Evolutionary conservation across 2,888 invertebrate species (phyloP).

Genomic region (Cylindroiulus punctatus): DNA sequence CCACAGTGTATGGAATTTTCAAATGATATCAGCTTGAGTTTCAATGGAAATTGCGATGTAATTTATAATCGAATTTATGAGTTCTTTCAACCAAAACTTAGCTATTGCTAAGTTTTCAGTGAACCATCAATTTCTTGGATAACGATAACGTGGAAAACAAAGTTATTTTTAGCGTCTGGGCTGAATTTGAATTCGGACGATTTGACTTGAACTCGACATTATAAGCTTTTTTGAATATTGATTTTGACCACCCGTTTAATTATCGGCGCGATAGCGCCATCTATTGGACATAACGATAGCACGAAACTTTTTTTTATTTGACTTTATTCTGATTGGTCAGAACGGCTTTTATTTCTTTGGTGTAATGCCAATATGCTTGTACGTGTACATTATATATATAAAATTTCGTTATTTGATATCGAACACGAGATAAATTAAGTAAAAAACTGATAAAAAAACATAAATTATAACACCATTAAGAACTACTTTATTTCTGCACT

Average conservation of each 20-base stretch:
- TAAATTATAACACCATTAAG: not conserved
- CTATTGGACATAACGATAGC: conserved; percentile 8
- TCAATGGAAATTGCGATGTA: not conserved
- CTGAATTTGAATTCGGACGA: not conserved
- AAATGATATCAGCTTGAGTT: not conserved
- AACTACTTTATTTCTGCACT: not conserved
- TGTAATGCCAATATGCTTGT: not conserved
- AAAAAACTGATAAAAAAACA: not conserved
- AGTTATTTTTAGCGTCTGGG: not conserved
- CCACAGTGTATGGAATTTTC: not conserved
- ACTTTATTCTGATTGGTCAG: not conserved
- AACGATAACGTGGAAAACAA: not conserved
- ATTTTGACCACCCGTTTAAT: too few species aligned
- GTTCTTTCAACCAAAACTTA: not conserved
- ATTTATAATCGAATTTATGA: not conserved
- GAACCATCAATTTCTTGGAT: too few species aligned
- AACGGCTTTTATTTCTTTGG: conserved; percentile 16
- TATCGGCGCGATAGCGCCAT: not conserved
- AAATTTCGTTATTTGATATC: not conserved
- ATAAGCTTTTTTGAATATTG: too few species aligned
- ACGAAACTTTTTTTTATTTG: not conserved
- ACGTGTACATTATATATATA: conserved; percentile 17
- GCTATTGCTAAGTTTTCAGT: too few species aligned
- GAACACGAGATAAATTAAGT: not conserved
- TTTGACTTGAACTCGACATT: not conserved